Percentiles rank a stretch among this genome's conserved stretches.
Conservation (phyloP, 2,113 vertebrate genomes). For the Protobothrops mucrosquamatus region DNA sequence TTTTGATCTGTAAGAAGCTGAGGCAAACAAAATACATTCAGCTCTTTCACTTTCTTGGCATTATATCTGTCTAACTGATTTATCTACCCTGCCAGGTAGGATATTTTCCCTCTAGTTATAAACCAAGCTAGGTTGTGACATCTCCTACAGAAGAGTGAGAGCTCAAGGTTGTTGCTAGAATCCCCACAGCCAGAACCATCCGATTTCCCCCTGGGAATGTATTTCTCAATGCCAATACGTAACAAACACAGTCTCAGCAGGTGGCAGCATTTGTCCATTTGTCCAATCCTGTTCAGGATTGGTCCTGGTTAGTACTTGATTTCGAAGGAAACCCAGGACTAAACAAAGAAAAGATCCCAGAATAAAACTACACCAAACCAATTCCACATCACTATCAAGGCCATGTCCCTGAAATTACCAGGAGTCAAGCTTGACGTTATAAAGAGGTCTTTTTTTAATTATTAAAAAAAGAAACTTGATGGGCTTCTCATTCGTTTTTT, state of each 20-base stretch:
- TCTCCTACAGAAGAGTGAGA: neutral
- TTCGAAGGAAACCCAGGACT: neutral
- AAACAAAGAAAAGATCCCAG: neutral
- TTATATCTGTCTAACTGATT: conserved; percentile 20
- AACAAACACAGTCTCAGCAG: neutral
- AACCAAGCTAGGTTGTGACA: neutral
- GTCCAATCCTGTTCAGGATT: neutral
- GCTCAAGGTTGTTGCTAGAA: neutral
- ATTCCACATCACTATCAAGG: neutral
- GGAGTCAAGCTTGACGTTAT: neutral
- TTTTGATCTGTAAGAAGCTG: conserved; percentile 5
- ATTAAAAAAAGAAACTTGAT: neutral
- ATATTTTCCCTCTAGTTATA: conserved; percentile 9
- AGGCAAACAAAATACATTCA: neutral
- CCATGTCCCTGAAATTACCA: neutral
- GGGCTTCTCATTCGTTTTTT: neutral
- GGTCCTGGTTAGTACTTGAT: neutral
- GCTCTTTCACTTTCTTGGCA: conserved; percentile 17
- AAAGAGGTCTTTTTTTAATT: neutral
- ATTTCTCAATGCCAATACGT: neutral
- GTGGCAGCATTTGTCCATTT: neutral
- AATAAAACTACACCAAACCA: neutral
- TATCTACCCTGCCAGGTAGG: conserved; percentile 27
- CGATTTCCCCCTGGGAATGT: neutral
- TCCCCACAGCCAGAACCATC: neutral